phyloP scores from a whole-genome alignment of 1,140 invertebrate genomes.

The Drosophila kepulauana region DNA sequence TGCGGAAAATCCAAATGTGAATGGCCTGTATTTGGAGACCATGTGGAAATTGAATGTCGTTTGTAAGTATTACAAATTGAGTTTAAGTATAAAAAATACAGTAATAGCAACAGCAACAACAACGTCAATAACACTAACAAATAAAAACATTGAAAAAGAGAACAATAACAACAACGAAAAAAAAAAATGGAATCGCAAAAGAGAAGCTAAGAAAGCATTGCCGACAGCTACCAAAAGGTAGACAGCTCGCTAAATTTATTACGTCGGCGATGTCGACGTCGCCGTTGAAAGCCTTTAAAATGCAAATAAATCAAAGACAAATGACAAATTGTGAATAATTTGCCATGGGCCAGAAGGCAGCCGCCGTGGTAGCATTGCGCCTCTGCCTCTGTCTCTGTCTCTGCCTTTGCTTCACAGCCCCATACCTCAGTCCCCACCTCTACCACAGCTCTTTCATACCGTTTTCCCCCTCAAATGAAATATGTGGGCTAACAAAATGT shows the following conservation, averaged over 20 bases:
- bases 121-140: neutral
- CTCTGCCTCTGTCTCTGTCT: neutral
- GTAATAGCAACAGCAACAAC: constrained; percentile 9
- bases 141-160: constrained; percentile 14
- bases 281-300: constrained; percentile 82
- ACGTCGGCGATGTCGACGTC: constrained; percentile 73
- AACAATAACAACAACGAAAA: constrained; percentile 6
- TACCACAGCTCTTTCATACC: neutral
- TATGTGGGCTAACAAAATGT: constrained; percentile 77
- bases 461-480: constrained; percentile 59
- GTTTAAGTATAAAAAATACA: constrained; percentile 72
- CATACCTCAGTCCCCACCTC: no score
- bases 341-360: constrained; percentile 74
- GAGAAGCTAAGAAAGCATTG: constrained; percentile 43
- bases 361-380: constrained; percentile 6
- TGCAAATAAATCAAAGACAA: constrained; percentile 84
- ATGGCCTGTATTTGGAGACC: constrained; percentile 91
- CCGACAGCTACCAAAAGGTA: constrained; percentile 79
- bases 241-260: constrained; percentile 79
- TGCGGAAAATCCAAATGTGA: constrained; percentile 94
- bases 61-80: constrained; percentile 90
- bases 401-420: no score
- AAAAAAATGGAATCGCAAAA: constrained; percentile 2
- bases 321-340: constrained; percentile 84
- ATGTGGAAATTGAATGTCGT: constrained; percentile 94